Conservation (phyloP, 2,888 invertebrate species). For the Drosophila pullipes region DNA sequence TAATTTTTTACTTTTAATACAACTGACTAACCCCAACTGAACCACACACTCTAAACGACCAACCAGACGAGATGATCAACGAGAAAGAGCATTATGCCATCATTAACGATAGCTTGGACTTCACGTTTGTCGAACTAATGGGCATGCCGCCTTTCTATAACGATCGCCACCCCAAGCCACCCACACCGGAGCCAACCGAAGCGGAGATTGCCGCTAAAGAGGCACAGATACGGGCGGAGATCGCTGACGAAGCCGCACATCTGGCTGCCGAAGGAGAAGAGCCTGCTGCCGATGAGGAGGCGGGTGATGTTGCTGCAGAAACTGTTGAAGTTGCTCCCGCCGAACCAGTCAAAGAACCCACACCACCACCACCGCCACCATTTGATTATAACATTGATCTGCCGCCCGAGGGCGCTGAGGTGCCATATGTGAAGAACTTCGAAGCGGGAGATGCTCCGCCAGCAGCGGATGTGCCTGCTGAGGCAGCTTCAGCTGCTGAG, state of each 20-base stretch:
- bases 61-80: conserved; percentile 92
- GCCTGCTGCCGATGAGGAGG: conserved; percentile 63
- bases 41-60: conserved; percentile 27
- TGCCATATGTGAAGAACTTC: conserved; percentile 85
- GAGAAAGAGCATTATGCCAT: conserved; percentile 97
- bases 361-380: conserved; percentile 85
- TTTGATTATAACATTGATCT: conserved; percentile 85
- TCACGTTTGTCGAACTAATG: conserved; percentile 94
- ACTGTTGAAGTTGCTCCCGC: conserved; percentile 44
- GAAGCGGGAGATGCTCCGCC: conserved; percentile 73
- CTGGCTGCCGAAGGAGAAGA: conserved; percentile 41
- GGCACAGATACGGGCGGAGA: conserved; percentile 60
- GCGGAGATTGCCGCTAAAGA: conserved; percentile 83
- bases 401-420: conserved; percentile 86
- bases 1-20: conserved; percentile 51
- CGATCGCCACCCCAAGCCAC: conserved; percentile 85
- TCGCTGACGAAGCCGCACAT: conserved; percentile 53
- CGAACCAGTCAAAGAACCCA: conserved; percentile 79
- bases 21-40: conserved; percentile 41
- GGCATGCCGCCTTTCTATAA: conserved; percentile 86
- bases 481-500: conserved; percentile 34
- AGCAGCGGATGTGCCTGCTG: conserved; percentile 47
- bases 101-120: conserved; percentile 96
- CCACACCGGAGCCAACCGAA: conserved; percentile 85
- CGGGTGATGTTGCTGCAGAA: conserved; percentile 61